These are phyloP conservation scores for Channa striata DNA, from an alignment of 2,797 vertebrate species.

Conservation along the genomic window DNA sequence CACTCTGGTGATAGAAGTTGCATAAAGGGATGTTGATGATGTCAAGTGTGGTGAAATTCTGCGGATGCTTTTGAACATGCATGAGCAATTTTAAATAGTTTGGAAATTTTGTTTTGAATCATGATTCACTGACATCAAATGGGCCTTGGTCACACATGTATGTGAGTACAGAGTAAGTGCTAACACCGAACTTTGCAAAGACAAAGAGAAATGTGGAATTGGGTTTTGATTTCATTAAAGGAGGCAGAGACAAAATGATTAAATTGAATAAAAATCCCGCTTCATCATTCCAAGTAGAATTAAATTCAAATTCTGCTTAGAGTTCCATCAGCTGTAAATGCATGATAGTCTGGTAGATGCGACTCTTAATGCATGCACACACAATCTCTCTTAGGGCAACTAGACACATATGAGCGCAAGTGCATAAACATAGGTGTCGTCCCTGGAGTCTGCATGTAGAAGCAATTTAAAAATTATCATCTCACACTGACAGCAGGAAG, in stretches of 20 bases:
- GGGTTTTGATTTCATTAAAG: no score
- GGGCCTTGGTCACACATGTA: slow-evolving; percentile 2
- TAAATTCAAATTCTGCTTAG: not conserved
- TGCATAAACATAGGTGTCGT: slow-evolving; percentile 50
- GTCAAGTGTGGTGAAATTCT: not conserved
- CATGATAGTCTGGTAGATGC: slow-evolving; percentile 6
- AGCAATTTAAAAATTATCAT: slow-evolving; percentile 74
- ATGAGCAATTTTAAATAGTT: not conserved
- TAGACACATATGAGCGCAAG: slow-evolving; percentile 26
- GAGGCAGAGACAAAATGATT: slow-evolving; percentile 14
- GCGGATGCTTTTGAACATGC: slow-evolving; percentile 8
- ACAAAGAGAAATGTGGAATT: no score
- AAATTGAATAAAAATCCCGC: not conserved
- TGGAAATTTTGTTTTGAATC: slow-evolving; percentile 17
- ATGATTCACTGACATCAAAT: slow-evolving; percentile 15
- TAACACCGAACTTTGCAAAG: slow-evolving; percentile 9
- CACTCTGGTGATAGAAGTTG: slow-evolving; percentile 10
- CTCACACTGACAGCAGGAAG: slow-evolving; percentile 60
- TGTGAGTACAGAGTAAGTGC: not conserved
- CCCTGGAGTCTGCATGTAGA: slow-evolving; percentile 59
- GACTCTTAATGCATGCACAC: slow-evolving; percentile 1
- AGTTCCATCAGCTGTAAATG: not conserved
- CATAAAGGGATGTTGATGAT: slow-evolving; percentile 1
- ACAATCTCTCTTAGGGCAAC: slow-evolving; percentile 12
- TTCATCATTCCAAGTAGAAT: not conserved